Conservation (phyloP, 2,113 vertebrate genomes). For the Cynoglossus semilaevis region DNA sequence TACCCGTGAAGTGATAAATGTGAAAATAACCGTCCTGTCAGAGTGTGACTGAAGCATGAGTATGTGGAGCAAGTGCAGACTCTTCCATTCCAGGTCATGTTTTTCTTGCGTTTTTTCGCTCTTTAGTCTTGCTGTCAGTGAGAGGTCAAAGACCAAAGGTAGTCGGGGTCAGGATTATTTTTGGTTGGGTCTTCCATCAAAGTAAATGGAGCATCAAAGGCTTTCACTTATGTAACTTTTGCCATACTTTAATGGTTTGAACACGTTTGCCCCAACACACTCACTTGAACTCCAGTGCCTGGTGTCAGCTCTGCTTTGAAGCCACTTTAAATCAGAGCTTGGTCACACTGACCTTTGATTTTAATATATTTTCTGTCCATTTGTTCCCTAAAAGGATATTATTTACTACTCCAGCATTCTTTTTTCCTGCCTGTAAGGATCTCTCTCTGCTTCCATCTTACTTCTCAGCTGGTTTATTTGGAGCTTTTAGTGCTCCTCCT, state of each 20-base stretch:
- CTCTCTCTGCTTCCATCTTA: no score
- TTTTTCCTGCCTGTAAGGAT: not conserved
- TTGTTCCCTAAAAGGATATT: not conserved
- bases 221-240: slow-evolving; percentile 10
- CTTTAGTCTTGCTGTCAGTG: slow-evolving; percentile 31
- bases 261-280: not conserved
- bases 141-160: slow-evolving; percentile 27
- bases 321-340: not conserved
- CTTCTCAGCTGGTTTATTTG: slow-evolving; percentile 4
- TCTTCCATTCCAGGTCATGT: slow-evolving; percentile 10
- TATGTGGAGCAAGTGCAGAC: not conserved
- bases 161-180: slow-evolving; percentile 16
- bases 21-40: not conserved
- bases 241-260: slow-evolving; percentile 3
- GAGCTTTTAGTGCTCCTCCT: not conserved
- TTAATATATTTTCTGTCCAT: not conserved
- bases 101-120: slow-evolving; percentile 16
- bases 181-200: slow-evolving; percentile 28
- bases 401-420: not conserved
- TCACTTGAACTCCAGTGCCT: not conserved
- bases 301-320: not conserved
- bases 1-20: no score
- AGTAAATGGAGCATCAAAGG: slow-evolving; percentile 18
- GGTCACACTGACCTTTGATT: not conserved
- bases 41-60: not conserved